Evolutionary conservation across 2,113 vertebrate genomes (phyloP).

Genomic region (Xyliphius kryptos): DNA sequence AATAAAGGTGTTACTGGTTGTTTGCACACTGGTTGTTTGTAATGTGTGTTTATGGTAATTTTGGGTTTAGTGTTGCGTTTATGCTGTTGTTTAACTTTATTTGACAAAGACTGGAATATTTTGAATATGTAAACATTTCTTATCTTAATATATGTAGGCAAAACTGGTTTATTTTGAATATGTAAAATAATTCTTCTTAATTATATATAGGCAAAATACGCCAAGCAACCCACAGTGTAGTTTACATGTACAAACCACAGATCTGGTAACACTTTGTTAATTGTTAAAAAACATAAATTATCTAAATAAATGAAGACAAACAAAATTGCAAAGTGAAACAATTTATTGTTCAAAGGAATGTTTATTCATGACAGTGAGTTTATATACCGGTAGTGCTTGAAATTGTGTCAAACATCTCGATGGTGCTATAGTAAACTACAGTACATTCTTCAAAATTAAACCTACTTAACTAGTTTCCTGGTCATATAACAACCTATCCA

Average conservation of each 20-base stretch:
- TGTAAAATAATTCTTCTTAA: too few relatives aligned
- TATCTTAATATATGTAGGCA: not conserved
- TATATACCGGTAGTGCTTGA: conserved; percentile 14
- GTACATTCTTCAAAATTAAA: conserved; percentile 21
- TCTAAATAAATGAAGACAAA: not conserved
- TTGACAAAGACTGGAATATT: too few relatives aligned
- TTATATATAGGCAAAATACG: too few relatives aligned
- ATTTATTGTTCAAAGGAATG: not conserved
- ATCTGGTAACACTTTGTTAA: not conserved
- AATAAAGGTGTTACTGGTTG: too few relatives aligned
- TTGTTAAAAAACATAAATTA: not conserved
- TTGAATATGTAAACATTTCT: not conserved
- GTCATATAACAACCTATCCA: conserved; percentile 3
- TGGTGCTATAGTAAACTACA: conserved; percentile 19
- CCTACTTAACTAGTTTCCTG: conserved; percentile 1
- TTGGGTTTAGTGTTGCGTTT: too few relatives aligned
- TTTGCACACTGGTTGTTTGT: too few relatives aligned
- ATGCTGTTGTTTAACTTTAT: too few relatives aligned
- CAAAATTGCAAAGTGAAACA: conserved; percentile 1
- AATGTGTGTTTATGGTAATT: too few relatives aligned
- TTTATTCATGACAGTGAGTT: conserved; percentile 23
- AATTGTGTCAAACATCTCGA: conserved; percentile 5
- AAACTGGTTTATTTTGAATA: not conserved
- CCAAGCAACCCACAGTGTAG: too few relatives aligned
- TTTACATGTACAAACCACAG: not conserved